Evolutionary conservation across 2,113 vertebrate species (phyloP).

Genomic region (Mus pahari): DNA sequence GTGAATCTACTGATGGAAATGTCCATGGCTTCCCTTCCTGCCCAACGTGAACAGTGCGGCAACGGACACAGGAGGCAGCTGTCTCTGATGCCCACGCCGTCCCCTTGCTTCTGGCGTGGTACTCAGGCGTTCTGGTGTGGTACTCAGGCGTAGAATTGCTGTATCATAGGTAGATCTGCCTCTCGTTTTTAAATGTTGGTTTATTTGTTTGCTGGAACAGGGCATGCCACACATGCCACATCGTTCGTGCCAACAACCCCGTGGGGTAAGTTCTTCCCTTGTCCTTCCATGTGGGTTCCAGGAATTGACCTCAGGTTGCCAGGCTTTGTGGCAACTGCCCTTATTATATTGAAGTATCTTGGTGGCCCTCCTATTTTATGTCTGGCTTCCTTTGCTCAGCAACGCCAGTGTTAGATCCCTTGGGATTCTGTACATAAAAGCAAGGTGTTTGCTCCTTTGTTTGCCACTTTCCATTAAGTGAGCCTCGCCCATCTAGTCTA

Average conservation of each 20-base stretch:
- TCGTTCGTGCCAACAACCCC: not conserved
- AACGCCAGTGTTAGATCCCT: not conserved
- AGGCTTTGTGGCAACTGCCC: not conserved
- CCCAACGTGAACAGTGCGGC: not conserved
- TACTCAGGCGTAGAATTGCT: not conserved
- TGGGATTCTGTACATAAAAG: not conserved
- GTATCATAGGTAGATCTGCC: not conserved
- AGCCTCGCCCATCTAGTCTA: not conserved
- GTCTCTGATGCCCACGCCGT: not conserved
- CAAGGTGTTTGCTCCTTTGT: not conserved
- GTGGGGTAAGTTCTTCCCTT: not conserved
- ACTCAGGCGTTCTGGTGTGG: too few relatives aligned
- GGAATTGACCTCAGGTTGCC: not conserved
- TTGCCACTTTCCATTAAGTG: not conserved
- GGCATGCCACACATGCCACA: not conserved
- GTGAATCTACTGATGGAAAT: not conserved
- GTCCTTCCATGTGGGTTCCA: not conserved
- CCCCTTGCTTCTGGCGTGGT: too few relatives aligned
- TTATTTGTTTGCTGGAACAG: not conserved
- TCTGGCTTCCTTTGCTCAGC: not conserved
- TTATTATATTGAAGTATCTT: not conserved
- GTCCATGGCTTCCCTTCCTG: not conserved
- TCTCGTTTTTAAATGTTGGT: not conserved
- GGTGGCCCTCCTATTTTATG: not conserved
- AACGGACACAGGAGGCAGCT: not conserved